These are phyloP conservation scores for Rhea americana DNA, from an alignment of 2,113 vertebrate species.

Conservation along the genomic window DNA sequence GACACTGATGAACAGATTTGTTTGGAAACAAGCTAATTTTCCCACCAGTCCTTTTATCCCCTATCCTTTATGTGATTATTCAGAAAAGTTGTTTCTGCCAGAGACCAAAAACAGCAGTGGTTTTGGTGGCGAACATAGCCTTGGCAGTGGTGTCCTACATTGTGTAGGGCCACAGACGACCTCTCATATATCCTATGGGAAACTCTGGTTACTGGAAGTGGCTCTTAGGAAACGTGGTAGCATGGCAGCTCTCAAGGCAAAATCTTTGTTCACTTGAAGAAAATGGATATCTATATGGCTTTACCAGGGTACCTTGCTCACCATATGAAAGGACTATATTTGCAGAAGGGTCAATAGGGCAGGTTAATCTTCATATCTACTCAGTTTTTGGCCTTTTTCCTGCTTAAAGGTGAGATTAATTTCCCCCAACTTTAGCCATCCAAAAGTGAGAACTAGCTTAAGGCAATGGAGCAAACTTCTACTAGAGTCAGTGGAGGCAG, in stretches of 20 bases:
- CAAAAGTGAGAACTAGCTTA: not conserved
- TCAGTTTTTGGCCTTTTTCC: not conserved
- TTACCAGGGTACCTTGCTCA: not conserved
- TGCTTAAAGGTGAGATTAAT: not conserved
- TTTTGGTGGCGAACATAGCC: not conserved
- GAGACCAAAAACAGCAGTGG: not conserved
- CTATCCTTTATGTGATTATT: not conserved
- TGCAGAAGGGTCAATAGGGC: not conserved
- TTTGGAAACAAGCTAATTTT: not conserved
- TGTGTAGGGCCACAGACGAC: rapidly evolving
- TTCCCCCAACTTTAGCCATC: not conserved
- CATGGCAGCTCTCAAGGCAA: not conserved
- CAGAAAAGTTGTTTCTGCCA: not conserved
- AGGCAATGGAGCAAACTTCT: not conserved
- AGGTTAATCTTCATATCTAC: not conserved
- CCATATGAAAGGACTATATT: not conserved
- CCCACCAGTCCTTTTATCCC: not conserved
- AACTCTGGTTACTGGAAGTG: not conserved
- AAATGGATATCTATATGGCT: not conserved
- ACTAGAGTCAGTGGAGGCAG: not conserved
- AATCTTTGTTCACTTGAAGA: not conserved
- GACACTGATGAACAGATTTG: not conserved
- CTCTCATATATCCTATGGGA: not conserved
- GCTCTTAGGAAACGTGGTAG: not conserved
- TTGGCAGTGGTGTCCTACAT: not conserved